These are phyloP conservation scores for Cyclophora albipunctata DNA, from an alignment of 2,888 invertebrate species.

Conservation along the genomic window DNA sequence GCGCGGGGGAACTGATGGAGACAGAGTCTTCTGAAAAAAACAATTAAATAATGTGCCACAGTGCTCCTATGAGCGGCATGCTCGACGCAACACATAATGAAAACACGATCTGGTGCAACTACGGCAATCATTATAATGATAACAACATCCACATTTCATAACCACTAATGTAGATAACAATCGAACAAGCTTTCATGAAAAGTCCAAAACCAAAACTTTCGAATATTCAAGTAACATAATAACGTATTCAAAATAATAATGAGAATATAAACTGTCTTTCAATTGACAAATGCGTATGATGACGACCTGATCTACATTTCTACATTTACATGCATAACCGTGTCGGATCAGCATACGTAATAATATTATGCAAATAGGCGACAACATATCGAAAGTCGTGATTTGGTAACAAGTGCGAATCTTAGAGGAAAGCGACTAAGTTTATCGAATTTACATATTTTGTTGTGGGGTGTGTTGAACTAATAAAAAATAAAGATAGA, in stretches of 20 bases:
- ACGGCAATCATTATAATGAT: slow-evolving; percentile 11
- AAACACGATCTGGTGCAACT: slow-evolving; percentile 22
- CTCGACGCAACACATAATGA: slow-evolving; percentile 31
- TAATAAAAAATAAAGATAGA: too few relatives aligned
- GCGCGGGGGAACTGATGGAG: slow-evolving; percentile 63
- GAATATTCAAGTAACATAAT: not conserved
- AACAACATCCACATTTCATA: slow-evolving; percentile 2
- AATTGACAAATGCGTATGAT: not conserved
- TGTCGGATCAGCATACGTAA: slow-evolving; percentile 5
- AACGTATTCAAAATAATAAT: not conserved
- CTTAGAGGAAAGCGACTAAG: slow-evolving; percentile 29
- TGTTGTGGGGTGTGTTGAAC: too few relatives aligned
- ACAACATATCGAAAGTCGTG: slow-evolving; percentile 27
- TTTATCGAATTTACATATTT: too few relatives aligned
- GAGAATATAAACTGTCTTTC: not conserved
- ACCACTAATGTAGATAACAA: not conserved
- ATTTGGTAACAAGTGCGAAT: slow-evolving; percentile 27
- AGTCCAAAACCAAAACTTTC: slow-evolving; percentile 7
- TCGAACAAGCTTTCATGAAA: too few relatives aligned
- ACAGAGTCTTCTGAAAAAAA: slow-evolving; percentile 69
- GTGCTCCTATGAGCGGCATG: slow-evolving; percentile 60
- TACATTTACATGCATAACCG: slow-evolving; percentile 18
- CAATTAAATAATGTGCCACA: slow-evolving; percentile 63
- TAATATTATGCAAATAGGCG: slow-evolving; percentile 19
- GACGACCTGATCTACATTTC: slow-evolving; percentile 10